These are phyloP conservation scores for Nylanderia fulva DNA, from an alignment of 1,140 invertebrate species.

Conservation along the genomic window DNA sequence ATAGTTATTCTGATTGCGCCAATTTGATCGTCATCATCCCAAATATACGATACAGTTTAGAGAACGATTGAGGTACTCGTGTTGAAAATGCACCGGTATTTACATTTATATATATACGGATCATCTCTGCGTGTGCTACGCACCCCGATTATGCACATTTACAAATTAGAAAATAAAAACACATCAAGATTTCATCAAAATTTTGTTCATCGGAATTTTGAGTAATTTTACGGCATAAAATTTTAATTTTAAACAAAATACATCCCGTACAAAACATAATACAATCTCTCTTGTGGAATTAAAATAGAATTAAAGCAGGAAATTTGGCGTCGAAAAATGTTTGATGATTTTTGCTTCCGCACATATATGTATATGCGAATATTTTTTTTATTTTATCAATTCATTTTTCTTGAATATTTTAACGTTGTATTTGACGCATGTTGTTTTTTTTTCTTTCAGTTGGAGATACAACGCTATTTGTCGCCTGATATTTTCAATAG, in stretches of 20 bases:
- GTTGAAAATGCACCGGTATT: too few species aligned
- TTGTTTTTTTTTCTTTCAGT: background rate
- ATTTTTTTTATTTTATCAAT: background rate
- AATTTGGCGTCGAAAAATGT: background rate
- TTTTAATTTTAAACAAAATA: background rate
- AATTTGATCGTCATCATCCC: background rate
- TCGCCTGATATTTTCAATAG: constrained; percentile 1
- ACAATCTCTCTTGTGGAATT: background rate
- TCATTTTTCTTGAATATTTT: background rate
- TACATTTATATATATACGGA: background rate
- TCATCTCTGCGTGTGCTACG: background rate
- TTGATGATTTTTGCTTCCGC: too few species aligned
- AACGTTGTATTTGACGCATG: background rate
- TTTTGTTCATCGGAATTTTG: background rate
- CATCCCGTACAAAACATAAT: background rate
- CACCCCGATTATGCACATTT: background rate
- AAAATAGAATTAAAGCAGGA: background rate
- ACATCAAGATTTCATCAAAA: background rate
- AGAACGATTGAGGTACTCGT: constrained; percentile 16
- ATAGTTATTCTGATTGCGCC: constrained; percentile 13
- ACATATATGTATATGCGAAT: background rate
- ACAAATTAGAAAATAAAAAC: background rate
- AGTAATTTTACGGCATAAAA: background rate
- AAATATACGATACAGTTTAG: background rate
- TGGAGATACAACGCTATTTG: background rate